These are phyloP conservation scores for Drosophila takahashii DNA, from an alignment of 1,140 invertebrate genomes.

Conservation along the genomic window DNA sequence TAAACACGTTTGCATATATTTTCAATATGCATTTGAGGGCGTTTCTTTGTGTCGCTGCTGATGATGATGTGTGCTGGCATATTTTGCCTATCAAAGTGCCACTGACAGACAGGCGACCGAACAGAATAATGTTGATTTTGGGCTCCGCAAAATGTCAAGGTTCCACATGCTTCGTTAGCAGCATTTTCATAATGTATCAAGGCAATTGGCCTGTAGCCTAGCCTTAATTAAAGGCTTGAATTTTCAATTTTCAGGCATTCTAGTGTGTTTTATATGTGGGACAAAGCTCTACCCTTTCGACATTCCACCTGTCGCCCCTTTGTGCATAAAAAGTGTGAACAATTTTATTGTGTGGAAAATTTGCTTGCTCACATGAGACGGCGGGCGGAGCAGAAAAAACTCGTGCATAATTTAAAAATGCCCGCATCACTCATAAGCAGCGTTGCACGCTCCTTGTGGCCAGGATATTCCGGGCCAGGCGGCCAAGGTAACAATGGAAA, in stretches of 20 bases:
- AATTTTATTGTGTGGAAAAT: conserved; percentile 78
- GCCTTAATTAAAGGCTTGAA: conserved; percentile 41
- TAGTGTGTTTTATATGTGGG: conserved; percentile 29
- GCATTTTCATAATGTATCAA: conserved; percentile 46
- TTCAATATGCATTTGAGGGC: conserved; percentile 34
- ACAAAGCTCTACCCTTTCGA: not conserved
- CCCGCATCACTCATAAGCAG: conserved; percentile 59
- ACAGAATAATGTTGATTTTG: conserved; percentile 26
- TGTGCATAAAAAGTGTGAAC: conserved; percentile 66
- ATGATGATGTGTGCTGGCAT: conserved; percentile 43
- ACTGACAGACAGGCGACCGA: conserved; percentile 43
- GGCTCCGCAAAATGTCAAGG: conserved; percentile 48
- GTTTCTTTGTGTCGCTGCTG: conserved; percentile 31
- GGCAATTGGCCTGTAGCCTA: not conserved
- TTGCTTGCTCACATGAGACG: conserved; percentile 47
- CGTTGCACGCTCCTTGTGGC: conserved; percentile 35
- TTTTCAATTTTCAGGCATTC: conserved; percentile 39
- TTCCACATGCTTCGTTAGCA: conserved; percentile 32
- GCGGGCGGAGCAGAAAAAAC: conserved; percentile 32
- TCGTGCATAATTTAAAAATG: conserved; percentile 74
- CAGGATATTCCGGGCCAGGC: conserved; percentile 12
- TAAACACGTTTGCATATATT: not conserved
- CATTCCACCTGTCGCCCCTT: not conserved
- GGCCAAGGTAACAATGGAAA: conserved; percentile 73
- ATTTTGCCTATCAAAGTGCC: conserved; percentile 46